Conservation (phyloP, 2,888 invertebrate species). For the Zhengitettix transpicula region DNA sequence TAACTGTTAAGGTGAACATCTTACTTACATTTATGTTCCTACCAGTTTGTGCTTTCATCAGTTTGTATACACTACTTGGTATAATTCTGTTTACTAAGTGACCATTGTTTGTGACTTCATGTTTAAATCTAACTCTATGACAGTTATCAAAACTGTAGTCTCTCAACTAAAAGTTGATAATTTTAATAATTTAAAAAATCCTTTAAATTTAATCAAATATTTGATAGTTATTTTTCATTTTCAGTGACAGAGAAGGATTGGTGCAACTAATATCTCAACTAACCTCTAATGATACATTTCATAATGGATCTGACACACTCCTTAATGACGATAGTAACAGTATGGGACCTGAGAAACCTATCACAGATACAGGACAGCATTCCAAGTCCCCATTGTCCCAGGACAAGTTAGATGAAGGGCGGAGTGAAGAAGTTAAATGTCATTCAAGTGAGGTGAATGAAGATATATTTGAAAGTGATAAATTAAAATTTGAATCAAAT, state of each 20-base stretch:
- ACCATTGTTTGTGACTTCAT: no score
- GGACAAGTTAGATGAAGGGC: constrained; percentile 12
- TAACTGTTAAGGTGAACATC: no score
- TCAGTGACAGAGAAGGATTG: constrained; percentile 63
- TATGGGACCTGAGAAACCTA: constrained; percentile 35
- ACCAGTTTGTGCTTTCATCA: no score
- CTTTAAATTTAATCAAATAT: no score
- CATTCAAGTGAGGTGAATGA: neutral
- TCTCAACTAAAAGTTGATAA: no score
- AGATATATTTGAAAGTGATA: neutral
- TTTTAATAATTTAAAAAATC: no score
- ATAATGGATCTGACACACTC: constrained; percentile 36
- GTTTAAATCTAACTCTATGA: no score
- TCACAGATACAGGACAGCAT: constrained; percentile 32
- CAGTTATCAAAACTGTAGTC: no score
- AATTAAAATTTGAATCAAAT: neutral
- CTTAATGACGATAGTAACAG: constrained; percentile 50
- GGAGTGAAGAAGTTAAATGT: constrained; percentile 9
- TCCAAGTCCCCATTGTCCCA: no score
- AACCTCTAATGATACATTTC: constrained; percentile 50
- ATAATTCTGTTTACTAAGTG: no score
- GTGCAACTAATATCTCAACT: constrained; percentile 59
- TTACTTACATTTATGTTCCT: no score
- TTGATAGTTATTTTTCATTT: constrained; percentile 16
- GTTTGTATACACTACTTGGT: no score